Base-by-base conservation (phyloP, 2,113 vertebrate species). In the Catharus fuscescens region DNA sequence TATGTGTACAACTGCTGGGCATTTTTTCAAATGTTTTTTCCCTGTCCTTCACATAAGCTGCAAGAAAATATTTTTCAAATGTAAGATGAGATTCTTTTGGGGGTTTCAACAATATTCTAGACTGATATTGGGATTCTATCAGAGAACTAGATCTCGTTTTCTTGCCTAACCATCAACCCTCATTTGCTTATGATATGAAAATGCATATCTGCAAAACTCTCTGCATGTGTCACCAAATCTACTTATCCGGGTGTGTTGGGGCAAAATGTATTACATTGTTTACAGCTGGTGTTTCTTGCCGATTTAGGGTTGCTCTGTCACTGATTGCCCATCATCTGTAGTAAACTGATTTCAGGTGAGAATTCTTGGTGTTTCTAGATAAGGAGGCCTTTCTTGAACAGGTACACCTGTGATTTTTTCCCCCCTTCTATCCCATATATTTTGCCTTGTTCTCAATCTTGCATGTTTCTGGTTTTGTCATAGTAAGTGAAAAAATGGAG, bases 341-440 rank as follows among this genome's bases (percentile, higher is more conserved):
- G 20, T 4, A 57, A 36, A 24, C 57, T 59, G 70, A 47, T 48
- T 61, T 77, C 25, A 40, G 29, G 47, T 26, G n/a, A 69, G n/a
- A 83, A 48, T 48, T 48, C n/a, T 76, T 19, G 23, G 32, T 70
- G 10, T 66, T 91, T 60, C 36, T 53, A 25, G 47, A 34, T 15
- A 34, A 73, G 45, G 20, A 29, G n/a, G n/a, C 36, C 80, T 64
- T 66, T 86, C 36, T 73, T 66, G 17, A 32, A 29, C 2, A 40
- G 15, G 20, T 12, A 12, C 16, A 69, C 9, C 29, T 24, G 10
- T 38, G 38, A 2, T 12, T 9, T 19, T 14, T 45, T 32, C 5
- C 0, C 12, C 0, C 10, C 9, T 70, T 80, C 9, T 52, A 1
- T 44, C 25, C 5, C 47, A 8, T 2, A 0, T 74, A 18, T n/a